Conservation (phyloP, 2,113 vertebrate species). For the Puffinus mauretanicus region DNA sequence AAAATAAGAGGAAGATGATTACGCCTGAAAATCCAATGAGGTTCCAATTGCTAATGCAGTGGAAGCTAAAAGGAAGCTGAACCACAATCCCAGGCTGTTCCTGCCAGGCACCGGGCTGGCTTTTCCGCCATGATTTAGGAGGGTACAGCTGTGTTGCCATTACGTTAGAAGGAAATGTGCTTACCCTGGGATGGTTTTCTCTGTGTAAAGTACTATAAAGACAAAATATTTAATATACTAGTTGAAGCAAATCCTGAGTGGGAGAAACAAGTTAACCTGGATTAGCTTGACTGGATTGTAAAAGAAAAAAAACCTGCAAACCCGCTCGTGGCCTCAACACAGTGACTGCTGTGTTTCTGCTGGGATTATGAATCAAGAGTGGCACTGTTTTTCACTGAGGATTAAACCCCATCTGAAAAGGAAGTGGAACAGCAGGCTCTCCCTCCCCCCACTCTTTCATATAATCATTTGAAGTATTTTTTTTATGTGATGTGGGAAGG, state of each 20-base stretch:
- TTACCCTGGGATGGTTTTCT: neutral
- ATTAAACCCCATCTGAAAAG: neutral
- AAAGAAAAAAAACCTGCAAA: neutral
- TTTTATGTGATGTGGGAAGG: neutral
- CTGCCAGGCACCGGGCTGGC: neutral
- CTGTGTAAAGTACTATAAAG: neutral
- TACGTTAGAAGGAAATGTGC: neutral
- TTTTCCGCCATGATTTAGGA: neutral
- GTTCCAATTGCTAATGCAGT: neutral
- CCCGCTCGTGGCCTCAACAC: neutral
- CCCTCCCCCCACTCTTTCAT: neutral
- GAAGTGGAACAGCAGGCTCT: neutral
- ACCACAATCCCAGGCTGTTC: neutral
- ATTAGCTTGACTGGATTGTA: neutral
- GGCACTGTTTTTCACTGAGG: neutral
- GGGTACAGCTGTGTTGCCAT: neutral
- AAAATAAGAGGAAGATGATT: constrained; percentile 48
- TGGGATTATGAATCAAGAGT: neutral
- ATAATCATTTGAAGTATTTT: neutral
- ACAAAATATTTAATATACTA: neutral
- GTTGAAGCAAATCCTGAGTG: neutral
- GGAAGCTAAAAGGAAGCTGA: neutral
- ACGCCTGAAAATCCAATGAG: neutral
- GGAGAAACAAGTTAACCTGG: neutral
- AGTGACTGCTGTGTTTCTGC: neutral